A percentile compares a stretch with the other conserved stretches of the same genome.
These are phyloP conservation scores for Phrynocephalus versicolor DNA, from an alignment of 2,113 vertebrate species.

Conservation along the genomic window DNA sequence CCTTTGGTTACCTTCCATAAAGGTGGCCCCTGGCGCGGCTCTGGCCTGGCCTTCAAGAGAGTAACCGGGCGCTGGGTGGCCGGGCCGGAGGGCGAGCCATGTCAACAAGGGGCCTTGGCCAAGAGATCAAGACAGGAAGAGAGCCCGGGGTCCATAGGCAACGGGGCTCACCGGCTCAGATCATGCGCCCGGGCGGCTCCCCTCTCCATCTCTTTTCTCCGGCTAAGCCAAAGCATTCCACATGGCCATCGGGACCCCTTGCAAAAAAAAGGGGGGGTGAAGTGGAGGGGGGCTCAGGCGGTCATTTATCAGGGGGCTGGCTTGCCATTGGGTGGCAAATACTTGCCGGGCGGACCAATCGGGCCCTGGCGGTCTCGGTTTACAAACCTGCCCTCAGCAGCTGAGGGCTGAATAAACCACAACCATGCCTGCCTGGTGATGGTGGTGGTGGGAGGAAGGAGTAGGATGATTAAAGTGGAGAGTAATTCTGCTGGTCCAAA, in stretches of 20 bases:
- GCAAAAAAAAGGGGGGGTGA: not conserved
- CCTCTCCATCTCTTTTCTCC: not conserved
- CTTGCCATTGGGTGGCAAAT: slow-evolving; percentile 39
- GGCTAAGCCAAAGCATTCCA: slow-evolving; percentile 42
- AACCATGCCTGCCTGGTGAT: not conserved
- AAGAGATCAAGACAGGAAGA: too few relatives aligned
- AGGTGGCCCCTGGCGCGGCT: slow-evolving; percentile 75
- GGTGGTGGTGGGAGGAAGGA: not conserved
- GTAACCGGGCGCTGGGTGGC: slow-evolving; percentile 29
- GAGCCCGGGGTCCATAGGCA: not conserved
- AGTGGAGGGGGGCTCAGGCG: not conserved
- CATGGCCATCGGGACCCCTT: not conserved
- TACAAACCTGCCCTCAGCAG: slow-evolving; percentile 1
- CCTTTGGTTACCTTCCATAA: slow-evolving; percentile 73
- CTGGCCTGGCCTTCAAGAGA: slow-evolving; percentile 55
- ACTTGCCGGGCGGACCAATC: slow-evolving; percentile 41
- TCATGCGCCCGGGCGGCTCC: not conserved
- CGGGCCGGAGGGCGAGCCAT: slow-evolving; percentile 36
- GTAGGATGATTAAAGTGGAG: not conserved
- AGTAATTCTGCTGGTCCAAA: not conserved
- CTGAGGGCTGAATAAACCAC: fast-evolving
- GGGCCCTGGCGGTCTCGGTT: slow-evolving; percentile 4
- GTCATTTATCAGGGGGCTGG: slow-evolving; percentile 36
- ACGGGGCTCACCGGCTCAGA: not conserved
- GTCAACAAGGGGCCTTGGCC: slow-evolving; percentile 57